Base-by-base conservation (phyloP, 92 coral and sea anemone genomes). In the Porites lobata region DNA sequence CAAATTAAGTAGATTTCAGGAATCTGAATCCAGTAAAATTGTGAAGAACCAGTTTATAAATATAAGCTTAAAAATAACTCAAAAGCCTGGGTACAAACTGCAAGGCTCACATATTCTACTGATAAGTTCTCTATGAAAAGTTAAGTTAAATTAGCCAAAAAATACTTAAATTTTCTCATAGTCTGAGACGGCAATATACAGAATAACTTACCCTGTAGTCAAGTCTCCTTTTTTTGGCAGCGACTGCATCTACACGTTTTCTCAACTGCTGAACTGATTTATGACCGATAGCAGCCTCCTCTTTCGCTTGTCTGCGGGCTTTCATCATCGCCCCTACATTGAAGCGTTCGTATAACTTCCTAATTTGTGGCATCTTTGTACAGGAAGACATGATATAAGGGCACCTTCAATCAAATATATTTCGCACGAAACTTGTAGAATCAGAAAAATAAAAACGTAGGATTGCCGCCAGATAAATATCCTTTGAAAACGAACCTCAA, bases 251-350 rank as follows among this genome's bases (percentile, higher is more conserved):
- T 19, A 84, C 88, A 51, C 7, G 57, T 58, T 76, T 92, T 77
- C 50, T 76, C 59, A 53, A 21, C 75, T 69, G 91, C 69, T 77
- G 76, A 18, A 88, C 79, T 11, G 92, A 77, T 65, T 92, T 75
- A 86, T 84, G 92, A 32, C 80, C 79, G 73, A 76, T 65, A 24
- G 89, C 90, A 56, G 80, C 90, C 76, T 88, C 62, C 62, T 72
- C 75, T 76, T 86, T 79, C 29, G 54, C 63, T 92, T 83, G 24
- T 68, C 69, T 88, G 62, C 83, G 81, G 14, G 90, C 78, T 92
- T 92, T 92, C 95, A 92, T 85, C 85, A 77, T 70, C 11, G 78
- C 69, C 20, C 94, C 92, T 58, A 91, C 89, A 78, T 82, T 88
- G 79, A 91, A 91, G 70, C 82, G 78, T 22, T 79, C 86, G 64